phyloP scores from a whole-genome alignment of 23 tunicate species.

The Ciona savignyi region DNA sequence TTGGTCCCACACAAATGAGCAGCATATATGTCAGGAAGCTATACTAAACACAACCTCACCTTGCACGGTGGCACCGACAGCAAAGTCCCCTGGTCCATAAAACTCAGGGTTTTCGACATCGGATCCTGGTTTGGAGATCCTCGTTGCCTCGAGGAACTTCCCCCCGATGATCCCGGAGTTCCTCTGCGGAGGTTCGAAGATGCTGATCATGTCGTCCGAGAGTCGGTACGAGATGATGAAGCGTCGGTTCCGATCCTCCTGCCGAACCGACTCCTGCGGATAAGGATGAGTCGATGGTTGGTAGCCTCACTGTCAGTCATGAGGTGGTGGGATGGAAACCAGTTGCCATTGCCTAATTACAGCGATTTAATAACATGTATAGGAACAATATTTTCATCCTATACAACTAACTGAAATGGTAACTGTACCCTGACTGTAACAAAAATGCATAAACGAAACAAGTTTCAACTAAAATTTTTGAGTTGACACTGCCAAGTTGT shows the following conservation, averaged over 20 bases:
- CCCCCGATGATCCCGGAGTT: constrained; percentile 96
- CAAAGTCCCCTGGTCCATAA: constrained; percentile 89
- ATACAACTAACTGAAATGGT: too few relatives aligned
- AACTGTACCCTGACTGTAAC: too few relatives aligned
- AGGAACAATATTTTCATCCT: too few relatives aligned
- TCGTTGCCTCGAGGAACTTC: constrained; percentile 83
- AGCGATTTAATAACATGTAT: too few relatives aligned
- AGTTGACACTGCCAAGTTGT: too few relatives aligned
- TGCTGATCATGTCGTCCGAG: constrained; percentile 76
- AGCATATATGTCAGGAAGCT: constrained; percentile 54
- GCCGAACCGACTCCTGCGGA: constrained; percentile 63
- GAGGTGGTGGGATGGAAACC: too few relatives aligned
- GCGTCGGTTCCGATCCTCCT: constrained; percentile 53
- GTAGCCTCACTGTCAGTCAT: too few relatives aligned
- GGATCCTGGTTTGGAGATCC: constrained; percentile 74
- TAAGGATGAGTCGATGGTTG: constrained; percentile 72
- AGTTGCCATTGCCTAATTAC: too few relatives aligned
- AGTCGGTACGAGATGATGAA: constrained; percentile 69
- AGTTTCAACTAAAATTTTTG: too few relatives aligned
- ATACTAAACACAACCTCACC: constrained; percentile 85
- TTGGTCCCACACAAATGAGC: too few relatives aligned
- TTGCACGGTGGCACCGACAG: constrained; percentile 77
- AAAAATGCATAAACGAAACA: too few relatives aligned
- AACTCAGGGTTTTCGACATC: constrained; percentile 81
- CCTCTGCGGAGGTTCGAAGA: constrained; percentile 64